These are phyloP conservation scores for Drosophila asahinai DNA, from an alignment of 1,140 invertebrate genomes.

Conservation along the genomic window DNA sequence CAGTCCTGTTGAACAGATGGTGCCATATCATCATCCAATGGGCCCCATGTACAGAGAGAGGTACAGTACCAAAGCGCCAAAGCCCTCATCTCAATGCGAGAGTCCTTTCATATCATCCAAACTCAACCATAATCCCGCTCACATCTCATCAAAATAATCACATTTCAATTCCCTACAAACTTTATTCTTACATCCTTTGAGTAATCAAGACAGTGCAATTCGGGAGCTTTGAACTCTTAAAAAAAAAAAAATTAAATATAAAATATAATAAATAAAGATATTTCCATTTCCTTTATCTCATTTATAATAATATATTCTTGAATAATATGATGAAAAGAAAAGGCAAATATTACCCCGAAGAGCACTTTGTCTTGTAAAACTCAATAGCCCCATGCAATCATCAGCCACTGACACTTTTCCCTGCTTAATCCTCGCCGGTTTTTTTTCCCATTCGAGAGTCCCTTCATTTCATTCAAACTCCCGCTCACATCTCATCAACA, in stretches of 20 bases:
- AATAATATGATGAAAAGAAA: background rate
- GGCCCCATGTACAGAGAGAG: slow-evolving; percentile 85
- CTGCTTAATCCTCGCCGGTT: slow-evolving; percentile 20
- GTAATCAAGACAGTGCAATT: slow-evolving; percentile 5
- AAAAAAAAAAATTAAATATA: background rate
- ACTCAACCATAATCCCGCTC: slow-evolving; percentile 11
- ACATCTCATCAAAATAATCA: slow-evolving; percentile 1
- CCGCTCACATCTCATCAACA: slow-evolving; percentile 12
- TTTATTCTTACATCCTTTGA: background rate
- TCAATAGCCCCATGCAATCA: background rate
- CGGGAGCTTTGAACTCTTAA: background rate
- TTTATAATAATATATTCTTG: too few species aligned
- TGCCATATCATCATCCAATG: slow-evolving; percentile 85
- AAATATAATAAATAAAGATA: too few species aligned
- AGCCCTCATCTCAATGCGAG: slow-evolving; percentile 57
- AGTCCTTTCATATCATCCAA: slow-evolving; percentile 15
- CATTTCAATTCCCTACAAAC: background rate
- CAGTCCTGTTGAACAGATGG: slow-evolving; percentile 85
- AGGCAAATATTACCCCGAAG: background rate
- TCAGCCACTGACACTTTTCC: slow-evolving; percentile 12
- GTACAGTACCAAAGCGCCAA: slow-evolving; percentile 79
- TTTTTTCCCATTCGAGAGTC: slow-evolving; percentile 33
- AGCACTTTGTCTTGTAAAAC: slow-evolving; percentile 1
- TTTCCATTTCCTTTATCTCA: too few species aligned
- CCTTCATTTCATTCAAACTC: slow-evolving; percentile 14